A percentile compares a stretch with the other conserved stretches of the same genome.
These are phyloP conservation scores for Sapayoa aenigma DNA, from an alignment of 2,113 vertebrate genomes.

Conservation along the genomic window DNA sequence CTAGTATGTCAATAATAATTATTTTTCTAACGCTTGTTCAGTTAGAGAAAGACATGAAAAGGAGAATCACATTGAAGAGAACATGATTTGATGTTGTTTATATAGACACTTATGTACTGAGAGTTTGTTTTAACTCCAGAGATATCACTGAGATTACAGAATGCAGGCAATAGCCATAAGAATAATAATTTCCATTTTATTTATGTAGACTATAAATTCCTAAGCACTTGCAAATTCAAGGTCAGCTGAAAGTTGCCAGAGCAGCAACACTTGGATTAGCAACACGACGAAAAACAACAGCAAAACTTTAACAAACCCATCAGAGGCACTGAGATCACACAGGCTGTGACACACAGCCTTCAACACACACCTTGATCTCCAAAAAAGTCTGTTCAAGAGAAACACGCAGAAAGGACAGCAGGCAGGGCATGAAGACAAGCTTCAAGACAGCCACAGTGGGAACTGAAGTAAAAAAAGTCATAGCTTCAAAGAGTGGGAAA, in stretches of 20 bases:
- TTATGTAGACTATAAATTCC: background rate
- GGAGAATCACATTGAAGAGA: constrained; percentile 1
- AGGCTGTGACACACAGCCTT: background rate
- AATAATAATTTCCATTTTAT: constrained; percentile 14
- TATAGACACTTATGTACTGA: background rate
- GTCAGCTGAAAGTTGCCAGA: constrained; percentile 33
- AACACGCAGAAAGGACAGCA: background rate
- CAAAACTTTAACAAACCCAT: background rate
- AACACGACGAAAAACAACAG: background rate
- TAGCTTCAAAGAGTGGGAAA: background rate
- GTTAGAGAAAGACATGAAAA: constrained; percentile 32
- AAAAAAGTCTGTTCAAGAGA: background rate
- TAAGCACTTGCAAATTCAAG: constrained; percentile 13
- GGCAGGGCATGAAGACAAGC: background rate
- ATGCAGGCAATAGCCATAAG: background rate
- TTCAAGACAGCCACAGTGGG: background rate
- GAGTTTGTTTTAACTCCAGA: constrained; percentile 12
- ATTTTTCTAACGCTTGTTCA: constrained; percentile 27
- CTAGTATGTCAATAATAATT: constrained; percentile 24
- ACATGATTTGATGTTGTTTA: constrained; percentile 18
- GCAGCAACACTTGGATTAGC: background rate
- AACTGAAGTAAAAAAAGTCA: background rate
- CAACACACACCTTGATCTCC: background rate
- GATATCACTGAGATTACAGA: background rate
- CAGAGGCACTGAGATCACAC: background rate